phyloP scores from a whole-genome alignment of 2,888 invertebrate species.

The Hybos culiciformis region DNA sequence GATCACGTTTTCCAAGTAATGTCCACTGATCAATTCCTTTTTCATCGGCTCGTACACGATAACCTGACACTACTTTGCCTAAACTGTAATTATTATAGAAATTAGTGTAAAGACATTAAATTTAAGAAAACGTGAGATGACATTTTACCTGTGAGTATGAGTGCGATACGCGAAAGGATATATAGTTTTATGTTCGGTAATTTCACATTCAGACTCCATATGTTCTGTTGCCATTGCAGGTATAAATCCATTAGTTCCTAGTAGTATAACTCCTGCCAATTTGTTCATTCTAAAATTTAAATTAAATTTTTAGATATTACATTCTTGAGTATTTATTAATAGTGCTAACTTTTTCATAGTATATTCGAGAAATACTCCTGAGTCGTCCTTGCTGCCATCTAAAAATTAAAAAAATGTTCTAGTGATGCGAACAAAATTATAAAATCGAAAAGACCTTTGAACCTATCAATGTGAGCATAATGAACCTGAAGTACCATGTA shows the following conservation, averaged over 20 bases:
- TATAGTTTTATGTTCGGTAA: conserved; percentile 65
- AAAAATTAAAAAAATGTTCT: background rate
- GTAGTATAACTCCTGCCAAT: conserved; percentile 77
- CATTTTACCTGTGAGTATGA: conserved; percentile 96
- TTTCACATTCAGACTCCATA: conserved; percentile 83
- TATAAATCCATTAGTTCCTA: conserved; percentile 78
- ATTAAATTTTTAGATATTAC: background rate
- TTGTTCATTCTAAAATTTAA: conserved; percentile 61
- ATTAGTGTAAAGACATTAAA: conserved; percentile 88
- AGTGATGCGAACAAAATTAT: background rate
- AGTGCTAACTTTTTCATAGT: conserved; percentile 60
- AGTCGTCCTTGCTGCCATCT: conserved; percentile 70
- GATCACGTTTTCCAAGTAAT: conserved; percentile 72
- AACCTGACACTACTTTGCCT: conserved; percentile 75
- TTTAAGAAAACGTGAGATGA: conserved; percentile 60
- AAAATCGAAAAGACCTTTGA: conserved; percentile 39
- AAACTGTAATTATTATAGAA: conserved; percentile 87
- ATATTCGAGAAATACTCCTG: conserved; percentile 69
- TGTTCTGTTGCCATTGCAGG: conserved; percentile 54
- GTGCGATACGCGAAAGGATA: conserved; percentile 93
- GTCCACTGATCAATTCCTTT: conserved; percentile 57
- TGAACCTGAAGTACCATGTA: conserved; percentile 92
- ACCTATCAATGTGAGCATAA: conserved; percentile 52
- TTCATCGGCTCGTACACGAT: conserved; percentile 47
- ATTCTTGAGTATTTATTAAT: too few species aligned